These are phyloP conservation scores for Bufotes viridis DNA, from an alignment of 2,797 vertebrate genomes.

Conservation along the genomic window DNA sequence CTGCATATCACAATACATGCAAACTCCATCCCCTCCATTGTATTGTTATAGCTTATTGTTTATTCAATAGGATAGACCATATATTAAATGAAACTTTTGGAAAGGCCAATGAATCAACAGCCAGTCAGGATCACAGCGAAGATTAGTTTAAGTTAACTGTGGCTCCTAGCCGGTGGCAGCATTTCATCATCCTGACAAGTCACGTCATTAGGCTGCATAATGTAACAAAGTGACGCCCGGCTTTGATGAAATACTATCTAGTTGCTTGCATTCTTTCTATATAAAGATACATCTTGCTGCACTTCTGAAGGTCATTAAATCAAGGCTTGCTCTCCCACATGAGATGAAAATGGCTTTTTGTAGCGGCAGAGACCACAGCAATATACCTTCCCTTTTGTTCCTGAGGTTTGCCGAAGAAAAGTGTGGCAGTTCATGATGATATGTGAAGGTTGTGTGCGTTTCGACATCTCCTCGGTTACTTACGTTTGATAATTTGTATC, in stretches of 20 bases:
- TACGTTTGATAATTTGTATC: constrained; percentile 24
- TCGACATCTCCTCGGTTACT: background rate
- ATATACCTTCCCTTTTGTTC: constrained; percentile 23
- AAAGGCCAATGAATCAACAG: constrained; percentile 57
- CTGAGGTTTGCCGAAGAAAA: background rate
- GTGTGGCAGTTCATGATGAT: background rate
- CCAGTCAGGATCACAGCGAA: constrained; percentile 27
- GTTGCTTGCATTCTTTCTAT: constrained; percentile 47
- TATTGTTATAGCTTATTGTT: constrained; percentile 43
- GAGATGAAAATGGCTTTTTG: constrained; percentile 59
- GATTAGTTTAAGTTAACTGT: constrained; percentile 53
- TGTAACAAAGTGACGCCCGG: constrained; percentile 36
- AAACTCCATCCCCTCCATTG: constrained; percentile 23
- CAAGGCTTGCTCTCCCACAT: constrained; percentile 47
- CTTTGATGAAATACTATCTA: constrained; percentile 56
- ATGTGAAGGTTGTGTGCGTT: background rate
- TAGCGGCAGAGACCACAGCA: background rate
- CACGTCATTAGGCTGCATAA: constrained; percentile 49
- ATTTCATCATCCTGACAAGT: constrained; percentile 33
- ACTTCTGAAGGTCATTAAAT: constrained; percentile 63
- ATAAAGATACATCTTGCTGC: constrained; percentile 54
- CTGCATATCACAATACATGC: constrained; percentile 33
- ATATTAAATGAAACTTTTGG: constrained; percentile 50
- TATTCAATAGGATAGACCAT: constrained; percentile 43
- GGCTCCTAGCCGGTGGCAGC: constrained; percentile 18